Percentiles rank a stretch among this genome's conserved stretches.
Conservation (phyloP, 2,888 invertebrate species). For the Monoplex corrugatus region DNA sequence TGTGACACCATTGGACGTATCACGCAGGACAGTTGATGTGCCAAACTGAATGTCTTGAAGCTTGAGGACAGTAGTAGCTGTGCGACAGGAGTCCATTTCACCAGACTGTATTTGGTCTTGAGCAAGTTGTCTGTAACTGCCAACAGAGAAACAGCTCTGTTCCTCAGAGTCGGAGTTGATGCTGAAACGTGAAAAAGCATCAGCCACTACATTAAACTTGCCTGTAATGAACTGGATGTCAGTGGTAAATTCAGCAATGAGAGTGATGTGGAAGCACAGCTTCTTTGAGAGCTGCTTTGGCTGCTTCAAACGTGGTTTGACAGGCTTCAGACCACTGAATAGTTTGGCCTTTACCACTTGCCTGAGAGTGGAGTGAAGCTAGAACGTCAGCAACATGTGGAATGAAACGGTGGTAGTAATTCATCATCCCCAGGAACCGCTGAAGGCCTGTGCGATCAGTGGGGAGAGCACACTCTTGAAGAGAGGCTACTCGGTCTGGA, state of each 20-base stretch:
- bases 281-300: constrained; percentile 40
- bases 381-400: constrained; percentile 16
- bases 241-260: constrained; percentile 43
- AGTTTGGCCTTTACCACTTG: constrained; percentile 48
- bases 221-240: constrained; percentile 45
- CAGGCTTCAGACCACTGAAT: constrained; percentile 47
- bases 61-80: constrained; percentile 29
- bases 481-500: constrained; percentile 40
- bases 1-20: constrained; percentile 20
- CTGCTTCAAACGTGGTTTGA: constrained; percentile 46
- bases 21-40: constrained; percentile 27
- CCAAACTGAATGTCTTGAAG: constrained; percentile 43
- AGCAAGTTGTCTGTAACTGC: constrained; percentile 38
- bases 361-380: constrained; percentile 45
- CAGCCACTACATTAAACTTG: constrained; percentile 47
- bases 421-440: constrained; percentile 49
- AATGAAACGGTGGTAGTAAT: constrained; percentile 49
- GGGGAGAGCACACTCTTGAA: constrained; percentile 32
- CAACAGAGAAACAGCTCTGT: background rate
- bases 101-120: constrained; percentile 44
- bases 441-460: constrained; percentile 40
- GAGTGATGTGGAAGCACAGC: constrained; percentile 42
- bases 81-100: constrained; percentile 45
- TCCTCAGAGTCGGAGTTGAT: constrained; percentile 33
- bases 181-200: constrained; percentile 43